Evolutionary conservation across 1,140 invertebrate genomes (phyloP).

Genomic region (Diploscapter pachys): DNA sequence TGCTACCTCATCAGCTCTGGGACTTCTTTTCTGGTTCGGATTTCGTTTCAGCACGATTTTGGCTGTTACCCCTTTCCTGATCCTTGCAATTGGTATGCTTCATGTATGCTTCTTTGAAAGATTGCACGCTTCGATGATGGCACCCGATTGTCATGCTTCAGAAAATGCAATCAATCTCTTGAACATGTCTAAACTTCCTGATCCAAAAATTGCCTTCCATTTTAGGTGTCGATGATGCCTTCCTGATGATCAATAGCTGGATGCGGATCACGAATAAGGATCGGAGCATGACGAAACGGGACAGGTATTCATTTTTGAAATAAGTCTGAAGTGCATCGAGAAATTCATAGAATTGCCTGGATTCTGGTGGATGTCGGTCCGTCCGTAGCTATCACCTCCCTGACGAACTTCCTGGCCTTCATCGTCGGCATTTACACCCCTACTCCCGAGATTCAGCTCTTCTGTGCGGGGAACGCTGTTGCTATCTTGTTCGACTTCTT

Average conservation of each 20-base stretch:
- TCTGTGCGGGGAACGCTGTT: slow-evolving; percentile 47
- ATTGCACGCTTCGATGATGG: too few species aligned
- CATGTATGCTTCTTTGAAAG: too few species aligned
- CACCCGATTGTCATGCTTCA: too few species aligned
- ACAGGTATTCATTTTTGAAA: not conserved
- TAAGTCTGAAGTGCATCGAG: too few species aligned
- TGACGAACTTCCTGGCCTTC: slow-evolving; percentile 50
- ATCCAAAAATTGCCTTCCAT: not conserved
- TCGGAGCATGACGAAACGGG: slow-evolving; percentile 2
- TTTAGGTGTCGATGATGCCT: slow-evolving; percentile 52
- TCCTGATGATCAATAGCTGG: slow-evolving; percentile 49
- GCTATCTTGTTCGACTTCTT: slow-evolving; percentile 50
- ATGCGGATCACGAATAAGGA: slow-evolving; percentile 45
- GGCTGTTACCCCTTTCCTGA: slow-evolving; percentile 48
- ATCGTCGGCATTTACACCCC: slow-evolving; percentile 50
- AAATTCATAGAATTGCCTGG: slow-evolving; percentile 22
- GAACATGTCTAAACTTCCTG: slow-evolving; percentile 9
- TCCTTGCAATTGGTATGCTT: slow-evolving; percentile 46
- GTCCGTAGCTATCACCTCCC: slow-evolving; percentile 47
- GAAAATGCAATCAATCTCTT: too few species aligned
- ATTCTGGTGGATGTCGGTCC: slow-evolving; percentile 46
- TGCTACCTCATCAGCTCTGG: slow-evolving; percentile 46
- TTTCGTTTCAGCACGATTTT: slow-evolving; percentile 52
- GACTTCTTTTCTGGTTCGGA: slow-evolving; percentile 48
- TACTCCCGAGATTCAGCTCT: slow-evolving; percentile 51